Percentiles rank a stretch among this genome's conserved stretches.
phyloP scores from a whole-genome alignment of 2,888 invertebrate species.

The Caenorhabditis macrosperma region DNA sequence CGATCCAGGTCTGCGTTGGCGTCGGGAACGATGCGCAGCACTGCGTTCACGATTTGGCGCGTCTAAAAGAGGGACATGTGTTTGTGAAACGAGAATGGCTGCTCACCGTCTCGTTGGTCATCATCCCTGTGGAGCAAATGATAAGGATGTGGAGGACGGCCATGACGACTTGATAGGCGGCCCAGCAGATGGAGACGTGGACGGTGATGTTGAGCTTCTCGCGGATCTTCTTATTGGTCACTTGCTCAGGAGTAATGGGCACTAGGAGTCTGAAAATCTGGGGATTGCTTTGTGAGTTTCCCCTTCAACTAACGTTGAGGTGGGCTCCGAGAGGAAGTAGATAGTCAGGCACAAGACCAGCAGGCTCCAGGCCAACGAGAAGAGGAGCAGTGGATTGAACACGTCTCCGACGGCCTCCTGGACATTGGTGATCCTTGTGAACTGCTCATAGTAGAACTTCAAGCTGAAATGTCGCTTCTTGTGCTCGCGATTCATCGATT shows the following conservation, averaged over 20 bases:
- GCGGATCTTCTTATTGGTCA: slow-evolving; percentile 60
- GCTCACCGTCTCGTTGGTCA: slow-evolving; percentile 75
- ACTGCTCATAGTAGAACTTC: slow-evolving; percentile 78
- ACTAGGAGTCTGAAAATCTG: slow-evolving; percentile 69
- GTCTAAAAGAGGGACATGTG: slow-evolving; percentile 62
- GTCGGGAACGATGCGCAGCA: slow-evolving; percentile 76
- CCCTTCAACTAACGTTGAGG: slow-evolving; percentile 64
- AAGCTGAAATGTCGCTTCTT: slow-evolving; percentile 71
- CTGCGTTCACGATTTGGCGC: slow-evolving; percentile 76
- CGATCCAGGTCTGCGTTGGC: slow-evolving; percentile 75
- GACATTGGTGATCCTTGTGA: slow-evolving; percentile 75
- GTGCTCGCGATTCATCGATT: slow-evolving; percentile 75
- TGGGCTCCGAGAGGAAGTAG: slow-evolving; percentile 76
- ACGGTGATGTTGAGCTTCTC: slow-evolving; percentile 68
- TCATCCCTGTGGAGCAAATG: slow-evolving; percentile 76
- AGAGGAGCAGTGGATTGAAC: slow-evolving; percentile 77
- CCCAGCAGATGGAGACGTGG: slow-evolving; percentile 76
- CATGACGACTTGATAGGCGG: slow-evolving; percentile 71
- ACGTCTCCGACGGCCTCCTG: slow-evolving; percentile 75
- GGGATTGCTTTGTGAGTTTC: no score
- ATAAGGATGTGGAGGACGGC: slow-evolving; percentile 72
- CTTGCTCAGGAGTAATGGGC: slow-evolving; percentile 73
- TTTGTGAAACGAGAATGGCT: not conserved
- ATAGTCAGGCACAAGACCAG: slow-evolving; percentile 75
- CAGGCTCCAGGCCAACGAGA: slow-evolving; percentile 77